Percentiles rank a stretch among this genome's conserved stretches.
Conservation (phyloP, 2,888 invertebrate genomes). For the Megamerina dolium region DNA sequence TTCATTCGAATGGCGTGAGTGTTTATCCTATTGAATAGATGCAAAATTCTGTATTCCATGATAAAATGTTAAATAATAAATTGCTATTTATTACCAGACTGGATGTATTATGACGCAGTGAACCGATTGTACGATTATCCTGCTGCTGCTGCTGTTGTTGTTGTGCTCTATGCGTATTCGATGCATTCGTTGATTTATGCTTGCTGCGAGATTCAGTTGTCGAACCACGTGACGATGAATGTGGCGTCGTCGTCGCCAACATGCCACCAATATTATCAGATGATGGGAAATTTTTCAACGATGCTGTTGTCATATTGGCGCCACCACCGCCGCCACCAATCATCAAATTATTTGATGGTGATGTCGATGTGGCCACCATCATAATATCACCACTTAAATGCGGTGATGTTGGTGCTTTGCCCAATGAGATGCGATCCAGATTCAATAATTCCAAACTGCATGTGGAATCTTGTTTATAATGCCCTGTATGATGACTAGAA, state of each 20-base stretch:
- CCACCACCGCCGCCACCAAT: too few relatives aligned
- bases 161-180: constrained; percentile 7
- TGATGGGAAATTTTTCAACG: constrained; percentile 27
- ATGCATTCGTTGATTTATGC: constrained; percentile 14
- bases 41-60: background rate
- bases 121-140: constrained; percentile 26
- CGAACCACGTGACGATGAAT: constrained; percentile 41
- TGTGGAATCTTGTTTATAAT: constrained; percentile 30
- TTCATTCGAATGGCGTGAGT: constrained; percentile 28
- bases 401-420: constrained; percentile 33
- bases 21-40: constrained; percentile 28
- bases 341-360: constrained; percentile 12
- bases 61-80: constrained; percentile 1
- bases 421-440: constrained; percentile 35
- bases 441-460: constrained; percentile 36
- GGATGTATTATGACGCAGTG: constrained; percentile 33
- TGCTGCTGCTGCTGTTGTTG: constrained; percentile 18
- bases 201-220: constrained; percentile 35
- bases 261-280: constrained; percentile 39
- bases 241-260: constrained; percentile 40
- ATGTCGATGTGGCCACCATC: constrained; percentile 14
- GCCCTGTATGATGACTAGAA: constrained; percentile 20
- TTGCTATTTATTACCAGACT: constrained; percentile 26
- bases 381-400: constrained; percentile 28
- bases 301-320: constrained; percentile 18